A percentile compares a stretch with the other conserved stretches of the same genome.
Evolutionary conservation across 2,113 vertebrate genomes (phyloP).

Genomic region (Prunella fulvescens): DNA sequence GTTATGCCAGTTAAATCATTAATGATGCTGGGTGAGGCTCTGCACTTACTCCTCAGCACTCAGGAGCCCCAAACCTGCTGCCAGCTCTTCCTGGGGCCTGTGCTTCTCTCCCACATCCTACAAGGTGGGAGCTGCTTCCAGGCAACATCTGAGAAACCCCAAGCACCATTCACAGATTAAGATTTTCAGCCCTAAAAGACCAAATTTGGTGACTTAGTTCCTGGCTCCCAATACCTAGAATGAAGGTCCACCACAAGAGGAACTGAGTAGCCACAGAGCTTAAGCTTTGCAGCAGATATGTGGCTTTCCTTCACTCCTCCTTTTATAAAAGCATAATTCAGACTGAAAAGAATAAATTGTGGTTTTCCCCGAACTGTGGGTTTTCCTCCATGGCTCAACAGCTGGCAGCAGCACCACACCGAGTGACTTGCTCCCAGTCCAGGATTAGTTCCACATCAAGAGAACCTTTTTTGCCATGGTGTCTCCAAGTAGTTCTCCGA

Average conservation of each 20-base stretch:
- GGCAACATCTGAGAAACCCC: background rate
- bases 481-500: fast-evolving
- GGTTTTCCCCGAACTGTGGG: fast-evolving
- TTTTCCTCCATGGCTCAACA: background rate
- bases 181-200: background rate
- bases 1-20: fast-evolving
- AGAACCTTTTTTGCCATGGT: background rate
- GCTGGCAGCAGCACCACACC: background rate
- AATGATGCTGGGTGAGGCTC: background rate
- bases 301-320: background rate
- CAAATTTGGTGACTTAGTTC: background rate
- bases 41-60: background rate
- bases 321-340: background rate
- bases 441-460: background rate
- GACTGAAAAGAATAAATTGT: background rate
- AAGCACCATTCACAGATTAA: fast-evolving
- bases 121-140: background rate
- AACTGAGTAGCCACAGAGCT: background rate
- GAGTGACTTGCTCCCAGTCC: fast-evolving
- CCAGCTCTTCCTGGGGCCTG: background rate
- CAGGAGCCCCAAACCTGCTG: fast-evolving
- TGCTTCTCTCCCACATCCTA: fast-evolving
- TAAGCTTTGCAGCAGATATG: background rate
- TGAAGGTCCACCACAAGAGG: background rate
- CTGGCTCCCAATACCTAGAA: background rate